Evolutionary conservation across 2,113 vertebrate genomes (phyloP).

Genomic region (Cacatua alba): DNA sequence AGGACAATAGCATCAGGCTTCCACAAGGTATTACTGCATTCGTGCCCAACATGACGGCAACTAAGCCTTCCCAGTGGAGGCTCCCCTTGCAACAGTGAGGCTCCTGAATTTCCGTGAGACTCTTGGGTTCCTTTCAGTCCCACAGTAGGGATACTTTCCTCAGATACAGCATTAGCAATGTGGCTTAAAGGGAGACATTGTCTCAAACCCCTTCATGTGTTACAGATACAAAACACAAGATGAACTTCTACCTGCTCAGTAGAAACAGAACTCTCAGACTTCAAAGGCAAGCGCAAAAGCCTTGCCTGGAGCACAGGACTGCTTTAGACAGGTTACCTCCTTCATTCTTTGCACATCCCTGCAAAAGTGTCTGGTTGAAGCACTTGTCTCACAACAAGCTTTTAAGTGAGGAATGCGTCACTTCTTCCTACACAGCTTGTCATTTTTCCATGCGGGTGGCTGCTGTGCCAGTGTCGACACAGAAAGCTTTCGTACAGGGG

Average conservation of each 20-base stretch:
- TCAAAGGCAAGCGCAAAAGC: background rate
- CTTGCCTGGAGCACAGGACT: background rate
- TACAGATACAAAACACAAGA: background rate
- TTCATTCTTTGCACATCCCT: background rate
- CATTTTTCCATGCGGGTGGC: background rate
- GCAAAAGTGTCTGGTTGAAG: background rate
- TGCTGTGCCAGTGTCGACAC: background rate
- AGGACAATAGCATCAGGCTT: background rate
- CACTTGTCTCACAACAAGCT: background rate
- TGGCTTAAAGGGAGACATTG: background rate
- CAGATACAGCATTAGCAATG: background rate
- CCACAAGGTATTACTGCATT: background rate
- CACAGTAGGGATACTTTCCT: background rate
- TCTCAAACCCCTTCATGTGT: background rate
- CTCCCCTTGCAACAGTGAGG: background rate
- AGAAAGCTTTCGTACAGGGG: background rate
- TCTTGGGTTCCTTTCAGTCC: background rate
- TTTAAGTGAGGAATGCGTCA: background rate
- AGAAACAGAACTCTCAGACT: background rate
- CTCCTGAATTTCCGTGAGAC: background rate
- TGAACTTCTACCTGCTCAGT: background rate
- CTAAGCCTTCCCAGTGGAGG: background rate
- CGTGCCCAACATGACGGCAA: background rate
- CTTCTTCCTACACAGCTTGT: background rate
- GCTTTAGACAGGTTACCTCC: background rate